Conservation (phyloP, 2,888 invertebrate genomes). For the Xestia ashworthii region DNA sequence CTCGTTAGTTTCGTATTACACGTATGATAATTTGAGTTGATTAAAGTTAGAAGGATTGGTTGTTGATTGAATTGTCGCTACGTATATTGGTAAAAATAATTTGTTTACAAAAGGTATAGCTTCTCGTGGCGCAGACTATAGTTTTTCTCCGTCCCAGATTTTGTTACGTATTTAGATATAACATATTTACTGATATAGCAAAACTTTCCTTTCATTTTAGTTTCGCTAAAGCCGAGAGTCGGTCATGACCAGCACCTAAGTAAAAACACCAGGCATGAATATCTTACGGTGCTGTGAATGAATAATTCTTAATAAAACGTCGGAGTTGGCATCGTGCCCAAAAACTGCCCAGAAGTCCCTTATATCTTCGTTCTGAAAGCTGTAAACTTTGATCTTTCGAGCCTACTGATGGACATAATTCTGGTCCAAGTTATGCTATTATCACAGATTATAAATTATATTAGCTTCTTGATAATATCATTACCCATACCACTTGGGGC, state of each 20-base stretch:
- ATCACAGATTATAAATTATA: neutral
- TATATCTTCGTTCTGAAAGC: neutral
- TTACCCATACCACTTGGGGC: neutral
- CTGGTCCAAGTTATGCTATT: neutral
- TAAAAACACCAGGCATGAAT: neutral
- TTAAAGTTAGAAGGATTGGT: too few species aligned
- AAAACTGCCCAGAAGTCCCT: neutral
- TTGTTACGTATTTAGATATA: slow-evolving; percentile 5
- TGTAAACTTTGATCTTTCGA: neutral
- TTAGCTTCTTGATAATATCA: neutral
- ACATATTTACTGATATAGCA: neutral
- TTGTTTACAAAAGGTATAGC: too few species aligned
- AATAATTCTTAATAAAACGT: slow-evolving; percentile 6
- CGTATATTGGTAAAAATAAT: too few species aligned
- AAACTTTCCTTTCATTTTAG: neutral
- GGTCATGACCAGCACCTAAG: too few species aligned
- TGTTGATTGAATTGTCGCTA: too few species aligned
- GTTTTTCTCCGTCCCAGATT: neutral
- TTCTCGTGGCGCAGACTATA: too few species aligned
- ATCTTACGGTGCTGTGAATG: neutral
- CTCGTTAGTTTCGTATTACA: too few species aligned
- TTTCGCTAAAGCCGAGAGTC: neutral
- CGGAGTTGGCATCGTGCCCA: slow-evolving; percentile 15
- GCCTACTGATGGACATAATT: too few species aligned
- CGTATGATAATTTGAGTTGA: too few species aligned